Evolutionary conservation across 2,888 invertebrate genomes (phyloP).

Genomic region (Heliconius sara): DNA sequence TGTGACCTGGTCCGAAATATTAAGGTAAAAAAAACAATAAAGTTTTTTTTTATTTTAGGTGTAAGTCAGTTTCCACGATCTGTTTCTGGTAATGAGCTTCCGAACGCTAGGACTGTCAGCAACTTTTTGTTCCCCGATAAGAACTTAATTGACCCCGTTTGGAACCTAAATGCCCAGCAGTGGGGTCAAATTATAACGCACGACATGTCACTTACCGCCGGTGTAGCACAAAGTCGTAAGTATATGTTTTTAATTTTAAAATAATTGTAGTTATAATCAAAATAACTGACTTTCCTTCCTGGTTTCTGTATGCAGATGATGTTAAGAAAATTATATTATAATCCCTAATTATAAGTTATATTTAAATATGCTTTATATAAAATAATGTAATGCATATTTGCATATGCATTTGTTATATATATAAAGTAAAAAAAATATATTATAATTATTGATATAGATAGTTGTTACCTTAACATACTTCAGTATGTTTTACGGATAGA

Average conservation of each 20-base stretch:
- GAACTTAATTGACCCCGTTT: slow-evolving; percentile 87
- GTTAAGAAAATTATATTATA: too few species aligned
- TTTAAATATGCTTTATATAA: neutral
- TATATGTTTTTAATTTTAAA: slow-evolving; percentile 49
- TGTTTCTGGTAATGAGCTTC: slow-evolving; percentile 86
- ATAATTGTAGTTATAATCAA: neutral
- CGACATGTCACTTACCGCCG: slow-evolving; percentile 90
- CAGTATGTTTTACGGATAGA: neutral
- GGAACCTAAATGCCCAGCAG: slow-evolving; percentile 90
- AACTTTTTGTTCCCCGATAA: slow-evolving; percentile 88
- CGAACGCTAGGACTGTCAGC: slow-evolving; percentile 88
- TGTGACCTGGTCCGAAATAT: too few species aligned
- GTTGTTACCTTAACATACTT: neutral
- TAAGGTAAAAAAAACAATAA: neutral
- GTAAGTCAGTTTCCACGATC: slow-evolving; percentile 86
- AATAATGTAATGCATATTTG: neutral
- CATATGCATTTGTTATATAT: neutral
- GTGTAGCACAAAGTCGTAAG: slow-evolving; percentile 90
- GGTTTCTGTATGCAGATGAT: too few species aligned
- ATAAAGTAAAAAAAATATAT: too few species aligned
- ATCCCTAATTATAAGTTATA: too few species aligned
- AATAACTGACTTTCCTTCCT: neutral
- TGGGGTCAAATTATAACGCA: slow-evolving; percentile 92
- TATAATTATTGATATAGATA: too few species aligned
- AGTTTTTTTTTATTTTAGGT: slow-evolving; percentile 73